phyloP scores from a whole-genome alignment of 2,113 vertebrate genomes.

The Gorsachius goisagi region DNA sequence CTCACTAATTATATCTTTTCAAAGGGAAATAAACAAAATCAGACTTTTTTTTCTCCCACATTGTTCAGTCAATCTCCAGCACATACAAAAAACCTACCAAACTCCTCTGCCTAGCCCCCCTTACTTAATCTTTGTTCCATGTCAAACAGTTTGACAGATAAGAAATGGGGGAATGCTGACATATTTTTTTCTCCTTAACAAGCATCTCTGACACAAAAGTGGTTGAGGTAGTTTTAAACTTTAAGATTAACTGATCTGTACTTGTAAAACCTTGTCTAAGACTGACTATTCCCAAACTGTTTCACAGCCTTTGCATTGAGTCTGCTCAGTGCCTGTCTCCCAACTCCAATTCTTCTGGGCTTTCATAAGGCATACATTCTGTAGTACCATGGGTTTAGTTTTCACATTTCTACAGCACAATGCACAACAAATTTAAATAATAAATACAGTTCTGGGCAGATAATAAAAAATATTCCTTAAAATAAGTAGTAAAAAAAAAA shows the following conservation, averaged over 20 bases:
- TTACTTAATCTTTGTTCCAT: background rate
- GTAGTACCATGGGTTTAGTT: background rate
- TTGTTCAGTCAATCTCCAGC: background rate
- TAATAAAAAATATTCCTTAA: background rate
- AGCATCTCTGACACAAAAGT: background rate
- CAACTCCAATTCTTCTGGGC: background rate
- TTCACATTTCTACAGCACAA: background rate
- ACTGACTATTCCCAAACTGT: background rate
- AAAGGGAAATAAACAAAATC: background rate
- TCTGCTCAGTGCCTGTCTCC: background rate
- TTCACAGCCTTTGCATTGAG: background rate
- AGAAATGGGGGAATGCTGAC: background rate
- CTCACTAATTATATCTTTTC: background rate
- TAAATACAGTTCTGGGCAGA: background rate
- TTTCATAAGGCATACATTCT: background rate
- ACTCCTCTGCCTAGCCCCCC: accelerated
- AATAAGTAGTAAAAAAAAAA: background rate
- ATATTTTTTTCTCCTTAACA: background rate
- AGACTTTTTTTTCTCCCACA: background rate
- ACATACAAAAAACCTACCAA: background rate
- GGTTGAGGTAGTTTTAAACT: background rate
- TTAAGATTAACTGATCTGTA: background rate
- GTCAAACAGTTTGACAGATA: background rate
- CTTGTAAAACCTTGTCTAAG: background rate
- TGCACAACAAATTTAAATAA: background rate